phyloP scores from a whole-genome alignment of 2,797 vertebrate genomes.

The Xiphorhynchus erythropygius region DNA sequence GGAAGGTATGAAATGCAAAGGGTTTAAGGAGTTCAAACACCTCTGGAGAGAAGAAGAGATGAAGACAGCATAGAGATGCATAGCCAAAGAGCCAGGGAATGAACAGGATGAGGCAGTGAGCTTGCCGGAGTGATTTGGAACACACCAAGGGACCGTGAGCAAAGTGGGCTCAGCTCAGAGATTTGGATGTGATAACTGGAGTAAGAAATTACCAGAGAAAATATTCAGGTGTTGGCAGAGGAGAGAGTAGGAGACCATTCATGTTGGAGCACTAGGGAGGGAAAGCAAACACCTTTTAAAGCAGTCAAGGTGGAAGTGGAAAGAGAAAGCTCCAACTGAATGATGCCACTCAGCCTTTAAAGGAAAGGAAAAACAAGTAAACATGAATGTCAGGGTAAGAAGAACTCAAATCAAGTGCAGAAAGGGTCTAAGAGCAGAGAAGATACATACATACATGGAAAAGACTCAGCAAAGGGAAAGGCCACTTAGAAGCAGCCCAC shows the following conservation, averaged over 20 bases:
- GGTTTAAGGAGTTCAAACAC: neutral
- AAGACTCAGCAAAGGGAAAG: neutral
- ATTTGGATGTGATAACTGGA: neutral
- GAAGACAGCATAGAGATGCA: neutral
- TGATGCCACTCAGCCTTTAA: neutral
- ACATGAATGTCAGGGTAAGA: neutral
- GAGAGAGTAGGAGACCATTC: neutral
- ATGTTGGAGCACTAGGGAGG: neutral
- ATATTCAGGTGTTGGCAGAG: neutral
- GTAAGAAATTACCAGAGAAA: neutral
- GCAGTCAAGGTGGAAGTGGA: neutral
- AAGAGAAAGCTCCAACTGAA: neutral
- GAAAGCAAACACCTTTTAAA: neutral
- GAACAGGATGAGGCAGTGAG: neutral
- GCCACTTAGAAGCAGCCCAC: neutral
- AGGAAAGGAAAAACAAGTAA: neutral
- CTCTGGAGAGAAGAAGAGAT: slow-evolving; percentile 1
- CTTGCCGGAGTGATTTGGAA: neutral
- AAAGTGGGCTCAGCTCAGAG: neutral
- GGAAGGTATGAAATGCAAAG: neutral
- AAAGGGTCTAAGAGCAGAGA: neutral
- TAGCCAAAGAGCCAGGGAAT: neutral
- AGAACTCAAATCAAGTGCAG: neutral
- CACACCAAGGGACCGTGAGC: neutral
- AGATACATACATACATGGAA: accelerated